phyloP scores from a whole-genome alignment of 2,113 vertebrate species.

The Calidris pugnax region DNA sequence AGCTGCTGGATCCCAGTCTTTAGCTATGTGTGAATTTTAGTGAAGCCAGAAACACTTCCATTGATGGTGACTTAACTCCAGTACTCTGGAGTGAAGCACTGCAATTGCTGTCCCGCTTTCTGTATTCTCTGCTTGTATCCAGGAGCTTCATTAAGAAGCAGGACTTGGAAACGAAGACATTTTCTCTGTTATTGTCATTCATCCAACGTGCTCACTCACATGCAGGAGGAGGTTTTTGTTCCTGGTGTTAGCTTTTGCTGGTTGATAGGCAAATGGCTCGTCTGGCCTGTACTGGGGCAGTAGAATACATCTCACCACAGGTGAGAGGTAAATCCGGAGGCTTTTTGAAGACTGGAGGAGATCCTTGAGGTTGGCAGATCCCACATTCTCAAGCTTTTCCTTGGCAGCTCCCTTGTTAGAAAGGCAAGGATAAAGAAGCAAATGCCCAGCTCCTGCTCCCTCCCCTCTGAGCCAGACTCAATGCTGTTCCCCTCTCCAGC shows the following conservation, averaged over 20 bases:
- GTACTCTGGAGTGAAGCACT: background rate
- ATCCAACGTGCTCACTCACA: accelerated
- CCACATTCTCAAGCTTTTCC: background rate
- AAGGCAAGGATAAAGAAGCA: background rate
- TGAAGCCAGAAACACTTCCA: background rate
- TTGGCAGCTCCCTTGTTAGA: background rate
- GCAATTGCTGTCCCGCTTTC: background rate
- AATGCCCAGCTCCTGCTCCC: background rate
- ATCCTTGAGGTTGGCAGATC: background rate
- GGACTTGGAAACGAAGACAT: background rate
- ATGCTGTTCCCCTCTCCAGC: background rate
- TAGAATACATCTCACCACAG: background rate
- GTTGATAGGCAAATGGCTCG: background rate
- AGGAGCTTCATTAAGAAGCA: background rate
- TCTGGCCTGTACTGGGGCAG: background rate
- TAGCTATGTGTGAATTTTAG: background rate
- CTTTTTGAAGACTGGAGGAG: background rate
- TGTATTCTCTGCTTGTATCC: background rate
- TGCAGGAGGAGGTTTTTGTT: background rate
- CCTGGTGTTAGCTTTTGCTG: background rate
- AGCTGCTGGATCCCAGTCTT: background rate
- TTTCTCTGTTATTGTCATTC: background rate
- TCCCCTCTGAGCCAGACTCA: accelerated
- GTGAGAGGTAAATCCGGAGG: background rate
- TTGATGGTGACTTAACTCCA: background rate